Conservation (phyloP, 1,140 invertebrate genomes). For the Drosophila varians region DNA sequence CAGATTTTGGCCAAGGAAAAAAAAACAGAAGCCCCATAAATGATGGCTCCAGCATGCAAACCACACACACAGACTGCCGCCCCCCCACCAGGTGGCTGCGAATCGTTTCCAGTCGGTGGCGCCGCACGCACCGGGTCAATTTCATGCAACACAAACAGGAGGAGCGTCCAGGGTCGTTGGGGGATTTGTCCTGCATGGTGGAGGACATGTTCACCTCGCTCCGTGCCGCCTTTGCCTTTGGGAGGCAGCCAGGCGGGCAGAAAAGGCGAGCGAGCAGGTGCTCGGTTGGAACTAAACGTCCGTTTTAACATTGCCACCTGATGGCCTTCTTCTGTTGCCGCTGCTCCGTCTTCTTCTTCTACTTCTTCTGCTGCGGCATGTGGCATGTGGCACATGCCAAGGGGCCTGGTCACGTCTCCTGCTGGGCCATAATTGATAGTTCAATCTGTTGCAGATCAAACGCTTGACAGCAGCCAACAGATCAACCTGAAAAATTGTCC, state of each 20-base stretch:
- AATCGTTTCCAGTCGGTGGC: constrained; percentile 36
- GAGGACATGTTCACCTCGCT: constrained; percentile 52
- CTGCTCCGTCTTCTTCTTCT: not conserved
- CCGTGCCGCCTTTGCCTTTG: constrained; percentile 40
- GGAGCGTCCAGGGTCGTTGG: constrained; percentile 1
- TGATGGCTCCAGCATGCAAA: constrained; percentile 47
- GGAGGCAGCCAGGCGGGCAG: constrained; percentile 56
- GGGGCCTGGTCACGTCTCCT: constrained; percentile 62
- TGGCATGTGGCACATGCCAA: constrained; percentile 47
- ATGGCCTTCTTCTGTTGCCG: constrained; percentile 11
- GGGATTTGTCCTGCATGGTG: constrained; percentile 50
- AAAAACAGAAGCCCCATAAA: constrained; percentile 22
- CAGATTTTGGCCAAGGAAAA: not conserved
- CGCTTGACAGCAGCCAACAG: constrained; percentile 78
- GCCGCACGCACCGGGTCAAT: constrained; percentile 73
- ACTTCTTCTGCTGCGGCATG: constrained; percentile 3
- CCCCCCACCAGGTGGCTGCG: not conserved
- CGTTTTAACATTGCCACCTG: constrained; percentile 64
- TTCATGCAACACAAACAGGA: constrained; percentile 63
- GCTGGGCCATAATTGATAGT: constrained; percentile 73
- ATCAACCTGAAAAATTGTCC: constrained; percentile 78
- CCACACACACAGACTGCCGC: constrained; percentile 9
- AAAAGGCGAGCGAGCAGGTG: constrained; percentile 50
- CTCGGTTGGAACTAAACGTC: constrained; percentile 79
- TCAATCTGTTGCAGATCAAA: constrained; percentile 81